Conservation (phyloP, 2,888 invertebrate species). For the Stenotaenia linearis region DNA sequence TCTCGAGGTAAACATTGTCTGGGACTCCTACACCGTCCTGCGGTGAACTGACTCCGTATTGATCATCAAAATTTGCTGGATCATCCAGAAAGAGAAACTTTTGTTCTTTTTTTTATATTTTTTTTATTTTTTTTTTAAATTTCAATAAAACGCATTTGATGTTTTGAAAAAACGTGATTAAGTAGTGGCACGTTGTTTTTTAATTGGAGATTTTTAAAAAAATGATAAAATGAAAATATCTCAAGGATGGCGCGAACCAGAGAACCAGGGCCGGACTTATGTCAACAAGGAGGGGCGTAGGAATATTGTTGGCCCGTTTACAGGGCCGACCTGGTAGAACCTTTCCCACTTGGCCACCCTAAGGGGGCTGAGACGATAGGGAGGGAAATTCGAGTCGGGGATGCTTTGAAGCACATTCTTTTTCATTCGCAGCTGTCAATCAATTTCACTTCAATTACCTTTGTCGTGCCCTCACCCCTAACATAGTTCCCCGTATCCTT, state of each 20-base stretch:
- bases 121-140: too few species aligned
- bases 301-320: background rate
- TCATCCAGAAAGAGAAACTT: too few species aligned
- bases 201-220: background rate
- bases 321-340: background rate
- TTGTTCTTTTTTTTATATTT: too few species aligned
- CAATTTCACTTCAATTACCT: background rate
- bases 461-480: background rate
- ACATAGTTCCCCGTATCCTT: background rate
- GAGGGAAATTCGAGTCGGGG: background rate
- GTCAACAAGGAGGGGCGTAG: background rate
- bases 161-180: too few species aligned
- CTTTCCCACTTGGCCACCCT: background rate
- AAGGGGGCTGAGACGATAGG: background rate
- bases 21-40: too few species aligned
- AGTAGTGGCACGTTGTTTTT: too few species aligned
- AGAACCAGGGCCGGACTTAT: background rate
- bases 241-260: background rate
- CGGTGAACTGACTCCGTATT: too few species aligned
- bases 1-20: too few species aligned
- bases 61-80: too few species aligned
- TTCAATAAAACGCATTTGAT: too few species aligned
- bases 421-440: constrained; percentile 3
- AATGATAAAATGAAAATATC: background rate
- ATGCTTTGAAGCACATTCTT: background rate